Evolutionary conservation across 2,888 invertebrate genomes (phyloP).

Genomic region (Meliscaeva auricollis): DNA sequence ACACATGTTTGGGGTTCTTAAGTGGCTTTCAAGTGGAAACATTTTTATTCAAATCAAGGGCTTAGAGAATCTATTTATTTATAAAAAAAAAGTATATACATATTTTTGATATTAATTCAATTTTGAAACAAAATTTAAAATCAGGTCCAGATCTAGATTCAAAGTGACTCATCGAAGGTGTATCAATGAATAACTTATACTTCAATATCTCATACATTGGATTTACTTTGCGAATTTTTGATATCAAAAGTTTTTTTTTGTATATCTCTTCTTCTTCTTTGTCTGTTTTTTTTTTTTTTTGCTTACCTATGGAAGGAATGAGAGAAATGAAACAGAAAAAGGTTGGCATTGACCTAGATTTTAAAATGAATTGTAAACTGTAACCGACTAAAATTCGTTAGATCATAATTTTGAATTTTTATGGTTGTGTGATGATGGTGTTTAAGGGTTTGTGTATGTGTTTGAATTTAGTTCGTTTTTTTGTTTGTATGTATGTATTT

Average conservation of each 20-base stretch:
- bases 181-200: background rate
- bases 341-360: slow-evolving; percentile 74
- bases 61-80: slow-evolving; percentile 6
- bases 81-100: no score
- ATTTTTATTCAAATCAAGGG: slow-evolving; percentile 23
- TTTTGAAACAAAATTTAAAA: background rate
- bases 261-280: background rate
- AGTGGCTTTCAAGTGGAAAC: slow-evolving; percentile 57
- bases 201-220: background rate
- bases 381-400: slow-evolving; percentile 29
- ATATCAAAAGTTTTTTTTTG: slow-evolving; percentile 49
- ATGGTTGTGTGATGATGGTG: background rate
- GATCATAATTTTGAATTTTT: slow-evolving; percentile 26
- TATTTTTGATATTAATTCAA: background rate
- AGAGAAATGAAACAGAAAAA: slow-evolving; percentile 69
- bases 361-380: slow-evolving; percentile 51
- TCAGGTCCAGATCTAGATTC: background rate
- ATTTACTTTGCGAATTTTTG: slow-evolving; percentile 47
- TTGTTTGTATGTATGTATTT: no score
- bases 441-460: background rate
- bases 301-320: slow-evolving; percentile 50
- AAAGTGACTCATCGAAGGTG: slow-evolving; percentile 9
- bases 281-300: slow-evolving; percentile 30
- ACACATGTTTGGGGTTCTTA: slow-evolving; percentile 58
- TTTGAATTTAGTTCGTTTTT: slow-evolving; percentile 20